Base-by-base conservation (phyloP, 1,140 invertebrate genomes). In the Sinella curviseta region DNA sequence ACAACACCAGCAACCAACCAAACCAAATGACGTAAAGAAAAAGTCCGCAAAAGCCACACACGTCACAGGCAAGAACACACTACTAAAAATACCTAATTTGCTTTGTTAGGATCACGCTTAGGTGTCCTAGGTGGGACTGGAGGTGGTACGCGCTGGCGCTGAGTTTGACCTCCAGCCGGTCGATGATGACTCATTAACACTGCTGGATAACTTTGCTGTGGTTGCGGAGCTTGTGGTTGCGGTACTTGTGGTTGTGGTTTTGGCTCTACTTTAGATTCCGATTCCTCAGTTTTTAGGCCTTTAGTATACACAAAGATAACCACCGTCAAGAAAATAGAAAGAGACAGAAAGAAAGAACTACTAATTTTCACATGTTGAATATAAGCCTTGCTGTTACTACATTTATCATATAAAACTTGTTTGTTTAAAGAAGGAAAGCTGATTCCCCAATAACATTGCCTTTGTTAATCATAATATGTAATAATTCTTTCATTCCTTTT, bases 151-250 rank as follows among this genome's bases (percentile, higher is more conserved):
- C 82, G 82, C 79, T 83, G 73, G 78, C 84, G 77, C 79, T 79
- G 76, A 76, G 81, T 80, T 78, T 82, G 81, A 74, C 55, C 76
- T 81, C 74, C 81, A 78, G 81, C 83, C 26, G 83, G 85, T 76
- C 91, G 89, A 87, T 93, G 93, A 87, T 93, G 93, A 48, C 74
- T 83, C 80, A 93, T 70, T 70, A 70, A 87, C n/a, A 93, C 92
- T 1, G 92, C 91, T 54, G 92, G 92, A 84, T 92, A 92, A 78
- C 30, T 34, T 90, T 31, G 87, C 85, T 17, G 87, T 79, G 35
- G 84, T 81, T 30, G 82, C n/a, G n/a, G n/a, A n/a, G 39, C 20
- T 48, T 20, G 87, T 79, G 35, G 84, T 81, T 31, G 82, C 83
- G 76, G 85, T 79, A 79, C 85, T 79, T 79, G 82, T 67, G 79